Base-by-base conservation (phyloP, 2,113 vertebrate genomes). In the Corynorhinus townsendii region DNA sequence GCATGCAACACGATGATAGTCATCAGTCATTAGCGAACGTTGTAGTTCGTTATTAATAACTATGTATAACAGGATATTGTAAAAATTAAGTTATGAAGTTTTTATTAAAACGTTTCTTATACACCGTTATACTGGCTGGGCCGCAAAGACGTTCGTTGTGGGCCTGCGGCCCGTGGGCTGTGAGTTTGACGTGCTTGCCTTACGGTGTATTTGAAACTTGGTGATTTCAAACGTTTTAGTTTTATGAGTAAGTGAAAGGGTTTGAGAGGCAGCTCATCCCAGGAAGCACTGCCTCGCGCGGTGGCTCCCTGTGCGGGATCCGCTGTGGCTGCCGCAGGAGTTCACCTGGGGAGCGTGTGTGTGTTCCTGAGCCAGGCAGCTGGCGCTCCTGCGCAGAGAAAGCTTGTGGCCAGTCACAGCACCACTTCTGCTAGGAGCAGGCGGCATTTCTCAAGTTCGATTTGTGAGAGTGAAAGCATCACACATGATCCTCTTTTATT, bases 381-480 rank as follows among this genome's bases (percentile, higher is more conserved):
- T 5, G 38, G 69, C 22, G 7, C 69, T 26, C 69, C 22, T 17
- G 9, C 19, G 4, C 38, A 40, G 38, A 26, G 69, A 14, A 1
- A 5, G 69, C 22, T 0, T 7, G 11, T 7, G 38, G 69, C 11
- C 11, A 2, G 14, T 47, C 1, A 56, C 16, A 33, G 38, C 7
- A 0, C 33, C 5, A 17, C 30, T n/a, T 52, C 69, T 3, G 56
- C 6, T 5, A 11, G 30, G 68, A 30, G 28, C 6, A 1, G 45
- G 5, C 5, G 1, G 24, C n/a, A 0, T 47, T 6, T 30, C 5
- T 4, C 24, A 75, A 26, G 20, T 16, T 19, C 47, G 12, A 26
- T 19, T 24, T 26, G 7, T 64, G 30, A 66, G 12, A 1, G 30
- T 35, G 4, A 72, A 43, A 28, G 20, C 30, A 5, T 49, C 26